Percentiles rank a stretch among this genome's conserved stretches.
phyloP scores from a whole-genome alignment of 2,797 vertebrate genomes.

The Saxicola maurus region DNA sequence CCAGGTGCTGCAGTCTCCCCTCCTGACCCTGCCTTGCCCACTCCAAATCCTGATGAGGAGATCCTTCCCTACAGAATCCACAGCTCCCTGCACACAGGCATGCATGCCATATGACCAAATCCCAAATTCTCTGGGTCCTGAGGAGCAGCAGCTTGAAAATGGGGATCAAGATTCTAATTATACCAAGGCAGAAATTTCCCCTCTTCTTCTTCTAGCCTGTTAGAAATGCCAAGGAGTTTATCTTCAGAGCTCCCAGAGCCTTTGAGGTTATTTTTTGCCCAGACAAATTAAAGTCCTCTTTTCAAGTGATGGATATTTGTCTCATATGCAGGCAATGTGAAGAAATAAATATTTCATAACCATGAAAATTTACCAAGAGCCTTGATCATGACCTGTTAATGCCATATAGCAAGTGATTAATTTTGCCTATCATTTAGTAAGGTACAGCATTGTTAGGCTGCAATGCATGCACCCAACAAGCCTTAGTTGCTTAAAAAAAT shows the following conservation, averaged over 20 bases:
- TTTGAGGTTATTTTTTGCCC: neutral
- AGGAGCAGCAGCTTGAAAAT: neutral
- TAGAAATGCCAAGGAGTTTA: neutral
- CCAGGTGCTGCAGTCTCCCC: neutral
- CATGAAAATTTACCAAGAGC: neutral
- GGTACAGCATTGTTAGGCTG: neutral
- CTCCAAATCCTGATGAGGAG: neutral
- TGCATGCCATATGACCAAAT: fast-evolving
- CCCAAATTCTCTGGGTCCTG: neutral
- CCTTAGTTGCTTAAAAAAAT: neutral
- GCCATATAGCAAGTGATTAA: neutral
- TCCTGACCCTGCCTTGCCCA: fast-evolving
- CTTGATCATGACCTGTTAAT: neutral
- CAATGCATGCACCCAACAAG: neutral
- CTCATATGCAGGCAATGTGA: neutral
- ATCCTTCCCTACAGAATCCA: neutral
- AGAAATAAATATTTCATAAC: neutral
- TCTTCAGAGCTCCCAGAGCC: neutral
- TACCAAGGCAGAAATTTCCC: neutral
- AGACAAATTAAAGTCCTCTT: neutral
- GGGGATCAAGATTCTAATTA: neutral
- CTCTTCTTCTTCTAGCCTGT: neutral
- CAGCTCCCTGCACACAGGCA: neutral
- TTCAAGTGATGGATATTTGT: neutral
- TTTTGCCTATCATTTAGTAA: neutral